Evolutionary conservation across 2,113 vertebrate genomes (phyloP), one percentile per base, ranked within the genome.

Genomic region (Tenebrosternarchus preto): DNA sequence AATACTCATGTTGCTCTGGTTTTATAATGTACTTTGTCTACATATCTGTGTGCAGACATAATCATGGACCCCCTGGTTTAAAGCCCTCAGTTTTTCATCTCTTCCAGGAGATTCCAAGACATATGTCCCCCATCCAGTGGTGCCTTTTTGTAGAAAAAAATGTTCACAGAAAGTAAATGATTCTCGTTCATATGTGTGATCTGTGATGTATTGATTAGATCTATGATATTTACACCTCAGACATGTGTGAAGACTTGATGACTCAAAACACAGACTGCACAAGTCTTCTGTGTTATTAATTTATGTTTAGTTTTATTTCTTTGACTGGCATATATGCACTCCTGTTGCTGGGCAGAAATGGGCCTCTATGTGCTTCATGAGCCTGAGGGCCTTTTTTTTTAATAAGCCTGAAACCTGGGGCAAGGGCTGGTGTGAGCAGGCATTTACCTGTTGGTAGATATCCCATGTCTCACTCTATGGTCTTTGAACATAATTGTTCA

Each of bases 381-480:
- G n/a, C 53, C 8, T 8, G 9, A 11, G 53, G 8, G 53, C 5
- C 16, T 55, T 73, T 20, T 22, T 24, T 36, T 17, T 29, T 2
- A 79, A 66, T 12, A 27, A 31, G 22, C 43, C 59, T 39, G 27
- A 8, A 20, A 60, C 69, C 31, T 1, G 2, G 29, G 77, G 67
- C 67, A 22, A 33, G 9, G 25, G 33, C 25, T 46, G 1, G 19
- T 61, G 31, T 3, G 31, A 68, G 60, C 76, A 57, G 24, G 60
- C 50, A 17, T 11, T 60, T 61, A 68, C 75, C 70, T 83, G 69
- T 74, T 39, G 16, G 61, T 63, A 68, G 60, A 25, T 68, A 68
- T 78, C 39, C 0, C 20, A 31, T 66, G 56, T 78, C 77, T 57
- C 61, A 27, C 36, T 22, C 20, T 46, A 60, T 3, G 27, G 69